Base-by-base conservation (phyloP, 2,113 vertebrate species). In the Aramus guarauna region DNA sequence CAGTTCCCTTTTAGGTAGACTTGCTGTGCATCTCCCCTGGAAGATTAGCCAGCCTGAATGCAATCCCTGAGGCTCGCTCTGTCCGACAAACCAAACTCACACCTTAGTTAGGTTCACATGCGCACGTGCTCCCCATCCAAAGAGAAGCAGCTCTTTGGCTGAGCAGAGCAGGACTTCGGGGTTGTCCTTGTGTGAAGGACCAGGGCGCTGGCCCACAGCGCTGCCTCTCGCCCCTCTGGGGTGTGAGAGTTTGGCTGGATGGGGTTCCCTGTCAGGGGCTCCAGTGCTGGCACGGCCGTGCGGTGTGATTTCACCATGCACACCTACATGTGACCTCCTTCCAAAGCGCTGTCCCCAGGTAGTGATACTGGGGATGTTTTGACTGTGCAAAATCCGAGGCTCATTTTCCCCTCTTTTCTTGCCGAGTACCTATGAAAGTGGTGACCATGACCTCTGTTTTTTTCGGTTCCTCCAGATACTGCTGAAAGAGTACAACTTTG, bases 401-500 rank as follows among this genome's bases (percentile, higher is more conserved):
- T 87, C 14, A 0, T 16, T 82, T 63, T 45, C 64, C 37, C 19
- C 21, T 58, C 26, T 48, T 47, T 17, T 52, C 85, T 67, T 74
- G 63, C 13, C 47, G 16, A 53, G 41, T 15, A 10, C 59, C 20
- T 34, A 0, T 20, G 72, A 11, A 39, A 60, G 52, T 8, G 43
- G 15, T 85, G 83, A 74, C 64, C 3, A 0, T 82, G 58, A 41
- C 23, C 45, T 84, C 19, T 0, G 3, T 19, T 84, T 68, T 84
- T 20, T 36, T 74, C 1, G 66, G 30, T 64, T 90, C 45, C 66
- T 34, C 73, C 80, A 99, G 99, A 98, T 99, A 71, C 98, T 99
- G 94, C 98, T 99, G 95, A 99, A 99, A 80, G 99, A 99, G 83
- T 99, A 99, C 96, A 99, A 99, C 97, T 99, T 99, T 0, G 99